phyloP scores from a whole-genome alignment of 2,888 invertebrate species.

The Drosophila melanosoma region DNA sequence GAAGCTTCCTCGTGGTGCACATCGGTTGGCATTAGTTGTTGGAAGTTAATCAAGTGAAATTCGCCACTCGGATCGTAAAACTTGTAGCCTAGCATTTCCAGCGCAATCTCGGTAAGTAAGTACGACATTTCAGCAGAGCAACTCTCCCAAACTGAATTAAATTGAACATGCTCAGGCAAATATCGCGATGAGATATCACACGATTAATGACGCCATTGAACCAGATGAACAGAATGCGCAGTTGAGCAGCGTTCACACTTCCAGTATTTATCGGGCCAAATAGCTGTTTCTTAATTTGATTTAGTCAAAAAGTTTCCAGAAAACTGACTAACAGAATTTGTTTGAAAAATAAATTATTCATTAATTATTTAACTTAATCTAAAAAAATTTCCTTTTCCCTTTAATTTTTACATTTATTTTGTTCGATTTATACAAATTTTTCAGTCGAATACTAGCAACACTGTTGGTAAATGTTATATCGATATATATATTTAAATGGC shows the following conservation, averaged over 20 bases:
- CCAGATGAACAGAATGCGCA: background rate
- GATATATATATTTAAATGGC: background rate
- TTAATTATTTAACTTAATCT: background rate
- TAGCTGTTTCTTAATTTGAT: background rate
- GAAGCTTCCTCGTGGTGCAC: conserved; percentile 4
- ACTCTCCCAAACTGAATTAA: background rate
- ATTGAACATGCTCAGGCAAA: background rate
- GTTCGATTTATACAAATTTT: background rate
- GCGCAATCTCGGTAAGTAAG: conserved; percentile 83
- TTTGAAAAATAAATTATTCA: background rate
- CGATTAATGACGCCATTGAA: background rate
- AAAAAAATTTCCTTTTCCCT: background rate
- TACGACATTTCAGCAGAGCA: conserved; percentile 74
- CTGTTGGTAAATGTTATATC: background rate
- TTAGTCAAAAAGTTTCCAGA: background rate
- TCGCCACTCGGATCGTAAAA: conserved; percentile 82
- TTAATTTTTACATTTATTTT: background rate
- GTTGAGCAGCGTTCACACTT: background rate
- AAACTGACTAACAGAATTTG: background rate
- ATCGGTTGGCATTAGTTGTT: conserved; percentile 44
- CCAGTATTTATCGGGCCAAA: background rate
- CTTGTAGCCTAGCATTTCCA: conserved; percentile 84
- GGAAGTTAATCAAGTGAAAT: conserved; percentile 79
- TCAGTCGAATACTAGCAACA: background rate
- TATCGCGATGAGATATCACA: background rate